Evolutionary conservation across 2,888 invertebrate species (phyloP).

Genomic region (Sepiola atlantica): DNA sequence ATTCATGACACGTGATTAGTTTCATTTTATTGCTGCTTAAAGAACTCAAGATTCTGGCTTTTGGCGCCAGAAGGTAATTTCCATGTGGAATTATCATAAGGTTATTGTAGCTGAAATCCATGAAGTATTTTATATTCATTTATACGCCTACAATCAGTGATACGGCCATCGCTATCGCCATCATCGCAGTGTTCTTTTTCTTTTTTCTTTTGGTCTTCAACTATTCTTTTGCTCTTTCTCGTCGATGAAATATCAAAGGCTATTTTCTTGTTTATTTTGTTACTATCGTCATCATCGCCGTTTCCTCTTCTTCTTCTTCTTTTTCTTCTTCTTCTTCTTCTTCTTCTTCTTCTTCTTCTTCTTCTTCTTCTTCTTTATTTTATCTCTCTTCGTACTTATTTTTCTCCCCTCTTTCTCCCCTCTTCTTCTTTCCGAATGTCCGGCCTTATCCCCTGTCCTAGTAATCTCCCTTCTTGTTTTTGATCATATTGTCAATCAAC

Average conservation of each 20-base stretch:
- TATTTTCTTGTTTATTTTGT: not conserved
- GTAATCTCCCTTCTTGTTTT: not conserved
- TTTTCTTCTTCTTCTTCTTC: not conserved
- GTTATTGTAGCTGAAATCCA: not conserved
- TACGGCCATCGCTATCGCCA: not conserved
- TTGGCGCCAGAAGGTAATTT: slow-evolving; percentile 11
- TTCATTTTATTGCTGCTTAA: not conserved
- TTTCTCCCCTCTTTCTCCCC: not conserved
- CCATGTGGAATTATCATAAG: slow-evolving; percentile 9
- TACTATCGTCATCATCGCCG: not conserved
- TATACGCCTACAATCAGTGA: not conserved
- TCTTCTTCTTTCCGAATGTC: not conserved
- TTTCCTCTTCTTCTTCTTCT: not conserved
- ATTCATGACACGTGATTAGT: slow-evolving; percentile 32
- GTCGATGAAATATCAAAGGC: not conserved
- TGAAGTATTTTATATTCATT: slow-evolving; percentile 32
- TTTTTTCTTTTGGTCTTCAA: not conserved
- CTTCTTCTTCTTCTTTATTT: not conserved
- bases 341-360: not conserved
- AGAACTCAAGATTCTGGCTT: not conserved
- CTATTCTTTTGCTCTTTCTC: not conserved
- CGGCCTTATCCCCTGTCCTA: not conserved
- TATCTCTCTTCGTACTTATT: too few species aligned
- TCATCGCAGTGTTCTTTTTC: not conserved
- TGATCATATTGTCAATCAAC: too few species aligned